These are phyloP conservation scores for Caenorhabditis afra DNA, from an alignment of 2,888 invertebrate genomes.

Conservation along the genomic window DNA sequence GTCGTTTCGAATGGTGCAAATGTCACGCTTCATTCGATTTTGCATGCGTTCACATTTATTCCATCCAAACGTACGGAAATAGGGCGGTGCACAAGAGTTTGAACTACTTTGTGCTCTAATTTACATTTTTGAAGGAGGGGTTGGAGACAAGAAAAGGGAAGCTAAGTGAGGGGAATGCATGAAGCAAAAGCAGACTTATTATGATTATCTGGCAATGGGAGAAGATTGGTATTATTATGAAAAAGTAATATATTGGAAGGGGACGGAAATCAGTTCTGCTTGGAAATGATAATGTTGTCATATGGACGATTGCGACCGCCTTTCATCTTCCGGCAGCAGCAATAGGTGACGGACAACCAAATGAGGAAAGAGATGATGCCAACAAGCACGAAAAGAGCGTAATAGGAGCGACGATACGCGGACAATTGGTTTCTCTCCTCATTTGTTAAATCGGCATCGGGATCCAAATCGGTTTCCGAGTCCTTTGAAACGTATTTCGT, in stretches of 20 bases:
- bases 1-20: conserved; percentile 32
- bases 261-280: conserved; percentile 13
- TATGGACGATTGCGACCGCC: conserved; percentile 73
- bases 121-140: no score
- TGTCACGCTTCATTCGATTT: conserved; percentile 30
- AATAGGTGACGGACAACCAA: conserved; percentile 76
- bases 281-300: conserved; percentile 73
- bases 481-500: conserved; percentile 66
- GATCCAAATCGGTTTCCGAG: conserved; percentile 63
- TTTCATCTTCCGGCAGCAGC: conserved; percentile 71
- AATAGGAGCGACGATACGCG: conserved; percentile 79
- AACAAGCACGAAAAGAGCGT: conserved; percentile 80
- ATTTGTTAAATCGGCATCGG: conserved; percentile 71
- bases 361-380: conserved; percentile 74
- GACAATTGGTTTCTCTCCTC: conserved; percentile 77
- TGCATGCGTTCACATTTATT: conserved; percentile 35
- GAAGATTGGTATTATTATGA: not conserved
- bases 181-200: conserved; percentile 2
- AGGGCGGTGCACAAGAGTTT: conserved; percentile 8
- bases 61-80: conserved; percentile 15
- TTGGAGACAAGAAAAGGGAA: not conserved
- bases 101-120: not conserved
- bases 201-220: not conserved
- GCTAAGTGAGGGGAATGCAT: conserved; percentile 31
- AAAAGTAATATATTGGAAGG: not conserved